A percentile compares a stretch with the other conserved stretches of the same genome.
Conservation (phyloP, 2,113 vertebrate species). For the Carlito syrichta region DNA sequence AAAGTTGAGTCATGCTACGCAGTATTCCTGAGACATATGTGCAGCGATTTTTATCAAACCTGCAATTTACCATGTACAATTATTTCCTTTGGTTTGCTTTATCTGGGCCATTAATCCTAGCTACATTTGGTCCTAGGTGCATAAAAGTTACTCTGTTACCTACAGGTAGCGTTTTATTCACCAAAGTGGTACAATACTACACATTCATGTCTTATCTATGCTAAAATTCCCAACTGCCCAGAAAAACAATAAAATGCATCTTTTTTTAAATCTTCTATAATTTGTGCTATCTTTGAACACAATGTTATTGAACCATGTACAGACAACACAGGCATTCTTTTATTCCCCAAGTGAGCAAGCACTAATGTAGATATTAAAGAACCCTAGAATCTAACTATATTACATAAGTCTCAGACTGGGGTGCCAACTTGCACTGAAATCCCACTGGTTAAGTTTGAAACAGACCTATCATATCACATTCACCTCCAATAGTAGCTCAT, state of each 20-base stretch:
- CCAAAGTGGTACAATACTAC: background rate
- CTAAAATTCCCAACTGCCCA: background rate
- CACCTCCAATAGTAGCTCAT: background rate
- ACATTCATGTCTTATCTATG: background rate
- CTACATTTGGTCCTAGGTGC: background rate
- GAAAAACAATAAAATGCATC: background rate
- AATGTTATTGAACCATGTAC: background rate
- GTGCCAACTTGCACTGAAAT: background rate
- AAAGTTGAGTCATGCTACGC: background rate
- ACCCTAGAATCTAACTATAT: background rate
- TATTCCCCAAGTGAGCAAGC: background rate
- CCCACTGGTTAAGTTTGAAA: background rate
- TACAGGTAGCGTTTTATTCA: background rate
- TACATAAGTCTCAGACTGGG: background rate
- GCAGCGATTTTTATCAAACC: background rate
- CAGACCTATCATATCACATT: background rate
- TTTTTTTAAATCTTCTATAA: constrained; percentile 31
- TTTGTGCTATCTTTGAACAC: background rate
- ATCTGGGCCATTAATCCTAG: background rate
- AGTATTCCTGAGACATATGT: background rate
- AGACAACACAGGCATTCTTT: background rate
- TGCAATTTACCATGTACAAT: no score
- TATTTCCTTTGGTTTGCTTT: background rate
- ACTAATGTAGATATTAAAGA: background rate
- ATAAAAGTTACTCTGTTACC: background rate